Percentiles rank a stretch among this genome's conserved stretches.
Conservation (phyloP, 2,888 invertebrate species). For the Pseudococcus longispinus region DNA sequence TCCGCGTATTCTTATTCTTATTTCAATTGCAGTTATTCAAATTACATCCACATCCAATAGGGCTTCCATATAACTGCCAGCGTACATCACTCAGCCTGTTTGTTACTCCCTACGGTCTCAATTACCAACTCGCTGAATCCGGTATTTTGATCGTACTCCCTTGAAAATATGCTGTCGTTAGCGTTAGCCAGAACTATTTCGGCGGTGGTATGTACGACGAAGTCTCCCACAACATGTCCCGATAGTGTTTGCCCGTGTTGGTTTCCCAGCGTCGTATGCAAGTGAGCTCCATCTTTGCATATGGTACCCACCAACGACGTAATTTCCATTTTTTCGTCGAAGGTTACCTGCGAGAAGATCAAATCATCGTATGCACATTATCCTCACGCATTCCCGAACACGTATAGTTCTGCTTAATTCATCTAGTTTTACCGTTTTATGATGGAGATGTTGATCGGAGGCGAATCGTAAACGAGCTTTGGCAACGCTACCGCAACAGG, state of each 20-base stretch:
- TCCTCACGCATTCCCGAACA: too few relatives aligned
- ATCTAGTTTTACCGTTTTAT: constrained; percentile 43
- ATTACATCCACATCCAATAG: too few relatives aligned
- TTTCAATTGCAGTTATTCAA: too few relatives aligned
- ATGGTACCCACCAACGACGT: constrained; percentile 64
- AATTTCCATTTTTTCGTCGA: constrained; percentile 62
- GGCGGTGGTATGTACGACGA: constrained; percentile 64
- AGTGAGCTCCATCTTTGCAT: constrained; percentile 62
- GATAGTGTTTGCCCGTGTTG: constrained; percentile 62
- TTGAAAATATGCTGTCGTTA: not conserved
- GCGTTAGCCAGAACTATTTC: constrained; percentile 61
- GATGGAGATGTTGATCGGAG: constrained; percentile 56
- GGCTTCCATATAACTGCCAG: not conserved
- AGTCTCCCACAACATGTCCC: constrained; percentile 63
- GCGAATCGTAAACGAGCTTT: constrained; percentile 63
- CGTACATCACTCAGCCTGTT: not conserved
- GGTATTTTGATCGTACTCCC: not conserved
- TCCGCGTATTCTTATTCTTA: too few relatives aligned
- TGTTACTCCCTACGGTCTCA: not conserved
- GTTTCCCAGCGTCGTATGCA: constrained; percentile 63
- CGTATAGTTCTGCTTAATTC: not conserved
- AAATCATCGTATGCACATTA: not conserved
- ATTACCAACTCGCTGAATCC: not conserved
- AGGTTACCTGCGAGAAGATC: constrained; percentile 58
- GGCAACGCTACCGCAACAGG: constrained; percentile 64